Conservation (phyloP, 2,888 invertebrate species). For the Carterocephalus palaemon region DNA sequence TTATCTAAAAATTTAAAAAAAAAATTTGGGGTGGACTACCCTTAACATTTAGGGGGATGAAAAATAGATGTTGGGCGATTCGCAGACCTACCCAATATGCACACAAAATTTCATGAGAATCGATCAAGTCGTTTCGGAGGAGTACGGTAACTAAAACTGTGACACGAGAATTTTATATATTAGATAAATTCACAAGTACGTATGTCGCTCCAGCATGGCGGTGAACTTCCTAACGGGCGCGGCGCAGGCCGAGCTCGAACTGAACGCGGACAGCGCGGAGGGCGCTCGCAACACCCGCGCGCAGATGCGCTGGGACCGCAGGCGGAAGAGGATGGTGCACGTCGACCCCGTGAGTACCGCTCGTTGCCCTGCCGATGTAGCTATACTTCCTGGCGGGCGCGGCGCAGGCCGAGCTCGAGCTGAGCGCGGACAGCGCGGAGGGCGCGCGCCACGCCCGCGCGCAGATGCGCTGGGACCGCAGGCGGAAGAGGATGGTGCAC, state of each 20-base stretch:
- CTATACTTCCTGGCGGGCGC: slow-evolving; percentile 92
- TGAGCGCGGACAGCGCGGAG: slow-evolving; percentile 89
- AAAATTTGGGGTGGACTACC: no score
- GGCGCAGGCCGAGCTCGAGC: slow-evolving; percentile 87
- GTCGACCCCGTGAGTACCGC: slow-evolving; percentile 75
- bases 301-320: slow-evolving; percentile 93
- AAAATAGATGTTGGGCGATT: no score
- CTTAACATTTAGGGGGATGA: no score
- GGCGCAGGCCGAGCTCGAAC: slow-evolving; percentile 87
- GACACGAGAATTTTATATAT: no score
- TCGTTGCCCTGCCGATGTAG: no score
- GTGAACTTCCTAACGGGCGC: slow-evolving; percentile 92
- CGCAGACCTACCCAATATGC: no score
- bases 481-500: slow-evolving; percentile 96
- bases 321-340: slow-evolving; percentile 96
- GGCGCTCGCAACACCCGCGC: slow-evolving; percentile 79
- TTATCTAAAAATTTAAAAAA: no score
- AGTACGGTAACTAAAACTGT: no score
- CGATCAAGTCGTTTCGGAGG: no score
- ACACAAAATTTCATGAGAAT: no score
- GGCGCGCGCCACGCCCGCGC: slow-evolving; percentile 79
- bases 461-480: slow-evolving; percentile 93
- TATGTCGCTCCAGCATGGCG: slow-evolving; percentile 83
- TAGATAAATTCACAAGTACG: no score
- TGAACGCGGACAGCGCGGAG: slow-evolving; percentile 89